Percentiles rank a stretch among this genome's conserved stretches.
Conservation (phyloP, 2,113 vertebrate species). For the Scatophagus argus region DNA sequence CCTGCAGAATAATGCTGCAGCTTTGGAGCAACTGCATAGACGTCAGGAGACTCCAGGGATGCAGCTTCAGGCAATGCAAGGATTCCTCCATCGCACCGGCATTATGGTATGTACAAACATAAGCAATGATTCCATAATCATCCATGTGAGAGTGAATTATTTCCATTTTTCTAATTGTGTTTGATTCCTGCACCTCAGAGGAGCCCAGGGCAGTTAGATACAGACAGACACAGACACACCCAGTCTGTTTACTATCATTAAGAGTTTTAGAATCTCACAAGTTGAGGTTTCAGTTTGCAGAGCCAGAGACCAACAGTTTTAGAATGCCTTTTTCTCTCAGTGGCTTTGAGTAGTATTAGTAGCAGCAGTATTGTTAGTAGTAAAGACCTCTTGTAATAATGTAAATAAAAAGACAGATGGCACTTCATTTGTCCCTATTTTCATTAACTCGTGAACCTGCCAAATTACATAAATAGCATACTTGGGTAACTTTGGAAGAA, state of each 20-base stretch:
- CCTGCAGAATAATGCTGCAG: slow-evolving; percentile 86
- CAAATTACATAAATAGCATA: no score
- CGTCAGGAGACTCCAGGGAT: slow-evolving; percentile 77
- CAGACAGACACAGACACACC: neutral
- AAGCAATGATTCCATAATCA: neutral
- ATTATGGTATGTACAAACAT: slow-evolving; percentile 79
- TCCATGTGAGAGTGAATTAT: neutral
- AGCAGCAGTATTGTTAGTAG: no score
- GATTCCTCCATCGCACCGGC: slow-evolving; percentile 84
- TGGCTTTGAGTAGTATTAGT: no score
- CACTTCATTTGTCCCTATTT: no score
- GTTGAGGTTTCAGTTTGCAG: neutral
- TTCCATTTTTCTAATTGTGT: neutral
- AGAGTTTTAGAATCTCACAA: neutral
- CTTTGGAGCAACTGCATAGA: slow-evolving; percentile 85
- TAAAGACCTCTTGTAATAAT: no score
- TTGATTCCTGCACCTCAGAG: neutral
- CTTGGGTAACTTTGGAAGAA: no score
- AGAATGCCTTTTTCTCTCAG: no score
- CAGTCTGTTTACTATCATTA: neutral
- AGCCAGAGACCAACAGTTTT: no score
- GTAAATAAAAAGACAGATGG: no score
- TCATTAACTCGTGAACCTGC: no score
- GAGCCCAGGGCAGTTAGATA: neutral
- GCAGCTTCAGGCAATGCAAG: slow-evolving; percentile 86